Evolutionary conservation across 2,113 vertebrate genomes (phyloP).

Genomic region (Periophthalmus modestus): DNA sequence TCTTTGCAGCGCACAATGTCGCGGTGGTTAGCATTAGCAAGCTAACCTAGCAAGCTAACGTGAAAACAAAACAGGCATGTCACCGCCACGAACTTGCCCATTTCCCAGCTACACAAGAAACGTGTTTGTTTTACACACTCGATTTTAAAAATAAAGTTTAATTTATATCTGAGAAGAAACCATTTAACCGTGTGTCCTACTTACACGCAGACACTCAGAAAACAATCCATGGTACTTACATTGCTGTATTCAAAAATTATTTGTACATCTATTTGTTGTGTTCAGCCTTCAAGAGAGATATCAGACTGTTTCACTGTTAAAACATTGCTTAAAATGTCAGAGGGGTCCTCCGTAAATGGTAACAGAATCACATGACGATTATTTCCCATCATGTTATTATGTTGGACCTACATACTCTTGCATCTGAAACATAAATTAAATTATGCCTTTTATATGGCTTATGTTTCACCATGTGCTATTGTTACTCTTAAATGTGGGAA

Average conservation of each 20-base stretch:
- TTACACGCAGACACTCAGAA: neutral
- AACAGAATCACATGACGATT: neutral
- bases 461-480: neutral
- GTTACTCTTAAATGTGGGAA: too few relatives aligned
- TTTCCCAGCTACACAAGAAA: neutral
- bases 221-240: neutral
- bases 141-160: neutral
- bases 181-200: neutral
- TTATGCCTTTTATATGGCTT: neutral
- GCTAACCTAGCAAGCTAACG: conserved; percentile 15
- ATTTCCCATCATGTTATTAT: neutral
- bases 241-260: neutral
- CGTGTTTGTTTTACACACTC: neutral
- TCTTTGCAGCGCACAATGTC: neutral
- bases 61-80: neutral
- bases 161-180: neutral
- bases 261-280: neutral
- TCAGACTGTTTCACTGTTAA: neutral
- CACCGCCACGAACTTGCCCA: neutral
- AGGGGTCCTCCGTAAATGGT: too few relatives aligned
- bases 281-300: neutral
- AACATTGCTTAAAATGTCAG: neutral
- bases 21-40: conserved; percentile 24
- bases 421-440: neutral
- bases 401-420: neutral